Conservation (phyloP, 2,113 vertebrate species). For the Zosterops japonicus region DNA sequence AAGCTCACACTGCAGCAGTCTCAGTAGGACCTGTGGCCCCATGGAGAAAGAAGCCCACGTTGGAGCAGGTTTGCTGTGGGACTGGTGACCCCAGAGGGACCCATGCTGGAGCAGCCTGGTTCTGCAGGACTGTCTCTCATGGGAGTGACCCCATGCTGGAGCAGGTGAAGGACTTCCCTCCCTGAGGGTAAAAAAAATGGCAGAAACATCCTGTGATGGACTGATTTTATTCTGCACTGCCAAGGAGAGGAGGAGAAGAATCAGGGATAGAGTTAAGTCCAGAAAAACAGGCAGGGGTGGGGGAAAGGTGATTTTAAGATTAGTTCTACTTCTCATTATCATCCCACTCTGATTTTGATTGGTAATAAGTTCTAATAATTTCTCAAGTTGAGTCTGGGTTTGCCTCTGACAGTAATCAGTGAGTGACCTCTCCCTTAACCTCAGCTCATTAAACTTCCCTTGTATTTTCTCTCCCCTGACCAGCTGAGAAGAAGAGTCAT, state of each 20-base stretch:
- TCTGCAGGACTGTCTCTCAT: background rate
- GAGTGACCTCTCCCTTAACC: background rate
- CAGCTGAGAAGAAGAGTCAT: background rate
- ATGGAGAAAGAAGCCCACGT: background rate
- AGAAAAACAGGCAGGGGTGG: background rate
- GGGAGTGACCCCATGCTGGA: background rate
- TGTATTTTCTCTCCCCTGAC: background rate
- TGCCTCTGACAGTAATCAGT: background rate
- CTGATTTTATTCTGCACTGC: background rate
- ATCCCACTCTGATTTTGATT: background rate
- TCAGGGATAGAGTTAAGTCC: background rate
- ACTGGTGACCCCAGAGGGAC: background rate
- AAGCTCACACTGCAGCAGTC: background rate
- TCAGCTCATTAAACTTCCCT: background rate
- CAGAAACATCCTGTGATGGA: background rate
- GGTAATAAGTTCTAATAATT: background rate
- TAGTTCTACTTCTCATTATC: background rate
- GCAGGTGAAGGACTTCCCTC: background rate
- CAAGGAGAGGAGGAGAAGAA: background rate
- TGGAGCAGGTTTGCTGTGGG: background rate
- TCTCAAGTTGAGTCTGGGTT: background rate
- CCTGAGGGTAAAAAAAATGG: background rate
- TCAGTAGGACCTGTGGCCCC: background rate
- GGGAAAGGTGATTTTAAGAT: background rate
- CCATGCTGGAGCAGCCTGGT: background rate